These are phyloP conservation scores for Scaptomyza reducta DNA, from an alignment of 2,888 invertebrate genomes.

Conservation along the genomic window DNA sequence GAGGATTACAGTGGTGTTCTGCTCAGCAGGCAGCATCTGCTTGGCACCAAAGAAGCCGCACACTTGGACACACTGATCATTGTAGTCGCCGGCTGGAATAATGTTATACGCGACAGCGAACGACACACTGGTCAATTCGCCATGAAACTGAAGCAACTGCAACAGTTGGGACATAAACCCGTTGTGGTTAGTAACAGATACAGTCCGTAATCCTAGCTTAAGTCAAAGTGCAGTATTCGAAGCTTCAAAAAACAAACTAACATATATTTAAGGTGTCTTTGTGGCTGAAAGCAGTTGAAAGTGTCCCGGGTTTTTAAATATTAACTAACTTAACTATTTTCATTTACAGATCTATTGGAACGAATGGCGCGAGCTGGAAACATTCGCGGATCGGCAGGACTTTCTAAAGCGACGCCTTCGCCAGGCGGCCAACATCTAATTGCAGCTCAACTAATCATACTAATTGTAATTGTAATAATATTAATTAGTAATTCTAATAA, in stretches of 20 bases:
- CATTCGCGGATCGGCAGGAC: conserved; percentile 70
- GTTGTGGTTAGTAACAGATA: conserved; percentile 84
- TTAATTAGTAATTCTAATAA: background rate
- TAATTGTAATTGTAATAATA: conserved; percentile 6
- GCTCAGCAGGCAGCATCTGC: conserved; percentile 74
- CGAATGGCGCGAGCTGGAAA: conserved; percentile 84
- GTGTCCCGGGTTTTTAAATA: too few species aligned
- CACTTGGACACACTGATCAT: conserved; percentile 86
- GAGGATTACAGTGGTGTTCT: conserved; percentile 84
- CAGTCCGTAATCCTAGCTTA: background rate
- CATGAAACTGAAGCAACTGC: conserved; percentile 88
- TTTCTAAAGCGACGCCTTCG: conserved; percentile 79
- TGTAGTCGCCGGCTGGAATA: conserved; percentile 87
- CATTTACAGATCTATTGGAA: conserved; percentile 85
- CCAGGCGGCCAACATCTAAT: conserved; percentile 52
- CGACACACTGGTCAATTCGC: conserved; percentile 86
- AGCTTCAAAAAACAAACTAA: background rate
- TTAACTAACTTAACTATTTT: too few species aligned
- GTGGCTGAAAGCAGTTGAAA: background rate
- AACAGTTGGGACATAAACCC: conserved; percentile 86
- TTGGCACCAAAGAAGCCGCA: conserved; percentile 49
- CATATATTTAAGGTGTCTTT: background rate
- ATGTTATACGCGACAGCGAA: conserved; percentile 85
- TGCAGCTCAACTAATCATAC: background rate
- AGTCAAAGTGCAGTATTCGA: background rate